Evolutionary conservation across 2,888 invertebrate species (phyloP), one percentile per base, ranked within the genome.

Genomic region (Cataglyphis livida): DNA sequence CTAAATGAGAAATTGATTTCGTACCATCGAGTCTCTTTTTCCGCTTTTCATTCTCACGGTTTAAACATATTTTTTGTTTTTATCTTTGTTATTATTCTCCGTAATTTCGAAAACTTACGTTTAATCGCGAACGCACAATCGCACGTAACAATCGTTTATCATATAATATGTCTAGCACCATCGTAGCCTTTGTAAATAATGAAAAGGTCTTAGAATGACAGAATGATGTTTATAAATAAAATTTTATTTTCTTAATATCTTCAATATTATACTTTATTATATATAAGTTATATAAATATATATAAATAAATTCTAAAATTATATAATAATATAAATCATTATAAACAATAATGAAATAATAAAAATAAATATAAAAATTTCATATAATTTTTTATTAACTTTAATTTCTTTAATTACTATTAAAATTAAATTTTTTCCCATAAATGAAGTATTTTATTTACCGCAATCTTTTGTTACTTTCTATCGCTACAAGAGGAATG

Each of bases 111-210:
- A 78, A 78, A 70, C 59, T 78, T 70, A 68, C 57, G 9, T 32
- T 41, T 57, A 76, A 68, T 78, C 32, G n/a, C 57, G 12, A 10
- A 68, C 10, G 41, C 32, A 32, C 15, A n/a, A n/a, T n/a, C n/a
- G n/a, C n/a, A n/a, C n/a, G n/a, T 28, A 76, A 76, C n/a, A 18
- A 10, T 15, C 41, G 32, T 57, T 78, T 68, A 68, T 78, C 59
- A 21, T 21, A 28, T 57, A 78, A 78, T 41, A 28, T 6, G 18
- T 41, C 6, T 21, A 6, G 3, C 41, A 35, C 25, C 15, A 68
- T 28, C 1, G 54, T 25, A 15, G n/a, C 35, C 7, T 57, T 15
- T n/a, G n/a, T 48, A 44, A n/a, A 68, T 68, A 68, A 68, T 59
- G 41, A 57, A 44, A 59, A 57, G 28, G 3, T 5, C 1, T 68